A percentile compares a stretch with the other conserved stretches of the same genome.
These are phyloP conservation scores for Myotis daubentonii DNA, from an alignment of 2,797 vertebrate species.

Conservation along the genomic window DNA sequence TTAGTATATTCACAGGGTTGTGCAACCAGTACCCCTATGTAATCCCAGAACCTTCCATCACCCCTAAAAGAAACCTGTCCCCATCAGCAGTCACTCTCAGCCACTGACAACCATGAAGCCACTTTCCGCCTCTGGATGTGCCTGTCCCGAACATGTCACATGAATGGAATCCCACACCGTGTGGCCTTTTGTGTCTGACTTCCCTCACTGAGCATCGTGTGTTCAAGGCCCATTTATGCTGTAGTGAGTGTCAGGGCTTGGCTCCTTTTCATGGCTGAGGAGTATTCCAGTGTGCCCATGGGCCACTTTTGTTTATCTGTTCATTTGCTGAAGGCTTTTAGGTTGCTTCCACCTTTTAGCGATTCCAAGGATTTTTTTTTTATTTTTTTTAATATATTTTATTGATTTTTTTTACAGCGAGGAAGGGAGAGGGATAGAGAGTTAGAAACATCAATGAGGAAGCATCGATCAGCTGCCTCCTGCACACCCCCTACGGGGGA, in stretches of 20 bases:
- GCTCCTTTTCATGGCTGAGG: rapidly evolving
- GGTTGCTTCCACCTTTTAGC: background rate
- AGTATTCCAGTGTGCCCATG: background rate
- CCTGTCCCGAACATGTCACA: background rate
- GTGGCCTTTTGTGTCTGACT: no score
- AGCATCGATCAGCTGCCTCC: no score
- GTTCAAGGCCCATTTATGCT: rapidly evolving
- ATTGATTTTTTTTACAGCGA: no score
- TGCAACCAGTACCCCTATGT: background rate
- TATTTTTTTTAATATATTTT: no score
- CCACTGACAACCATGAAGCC: rapidly evolving
- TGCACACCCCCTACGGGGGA: no score
- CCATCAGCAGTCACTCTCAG: background rate
- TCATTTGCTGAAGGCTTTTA: background rate
- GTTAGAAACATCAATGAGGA: no score
- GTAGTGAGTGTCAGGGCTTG: rapidly evolving
- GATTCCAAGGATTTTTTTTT: background rate
- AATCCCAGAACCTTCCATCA: background rate
- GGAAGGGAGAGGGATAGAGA: no score
- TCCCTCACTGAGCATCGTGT: background rate
- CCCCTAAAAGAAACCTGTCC: rapidly evolving
- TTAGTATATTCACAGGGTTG: no score
- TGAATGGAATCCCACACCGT: rapidly evolving
- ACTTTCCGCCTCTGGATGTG: rapidly evolving
- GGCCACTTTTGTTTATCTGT: background rate